Evolutionary conservation across 2,797 vertebrate genomes (phyloP).

Genomic region (Steatocranus sp.): DNA sequence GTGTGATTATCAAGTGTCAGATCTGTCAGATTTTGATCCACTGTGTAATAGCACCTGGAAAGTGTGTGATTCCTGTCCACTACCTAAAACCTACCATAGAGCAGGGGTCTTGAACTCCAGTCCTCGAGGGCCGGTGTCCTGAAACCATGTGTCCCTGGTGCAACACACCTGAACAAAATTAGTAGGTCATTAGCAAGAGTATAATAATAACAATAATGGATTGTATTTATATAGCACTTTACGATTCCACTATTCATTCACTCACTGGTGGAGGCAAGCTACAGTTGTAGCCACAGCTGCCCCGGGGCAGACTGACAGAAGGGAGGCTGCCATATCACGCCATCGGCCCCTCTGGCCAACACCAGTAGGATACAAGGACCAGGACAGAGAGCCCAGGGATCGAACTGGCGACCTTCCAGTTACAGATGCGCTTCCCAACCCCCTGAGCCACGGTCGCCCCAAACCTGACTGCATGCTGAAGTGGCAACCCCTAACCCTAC

Average conservation of each 20-base stretch:
- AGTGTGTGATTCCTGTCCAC: neutral
- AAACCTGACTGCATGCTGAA: neutral
- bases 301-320: no score
- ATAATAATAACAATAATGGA: neutral
- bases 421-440: no score
- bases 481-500: neutral
- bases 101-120: neutral
- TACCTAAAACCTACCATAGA: neutral
- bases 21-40: neutral
- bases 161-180: neutral
- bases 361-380: no score
- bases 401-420: no score
- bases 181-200: neutral
- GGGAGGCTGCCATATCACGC: no score
- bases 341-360: no score
- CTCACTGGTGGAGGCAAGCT: no score
- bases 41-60: neutral
- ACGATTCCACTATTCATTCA: no score
- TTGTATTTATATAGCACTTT: no score
- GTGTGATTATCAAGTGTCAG: neutral
- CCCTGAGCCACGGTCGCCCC: no score
- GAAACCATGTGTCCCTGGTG: neutral
- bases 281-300: no score
- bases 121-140: neutral
- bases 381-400: no score